These are phyloP conservation scores for Dorcus parallelipipedus DNA, from an alignment of 2,888 invertebrate species.

Conservation along the genomic window DNA sequence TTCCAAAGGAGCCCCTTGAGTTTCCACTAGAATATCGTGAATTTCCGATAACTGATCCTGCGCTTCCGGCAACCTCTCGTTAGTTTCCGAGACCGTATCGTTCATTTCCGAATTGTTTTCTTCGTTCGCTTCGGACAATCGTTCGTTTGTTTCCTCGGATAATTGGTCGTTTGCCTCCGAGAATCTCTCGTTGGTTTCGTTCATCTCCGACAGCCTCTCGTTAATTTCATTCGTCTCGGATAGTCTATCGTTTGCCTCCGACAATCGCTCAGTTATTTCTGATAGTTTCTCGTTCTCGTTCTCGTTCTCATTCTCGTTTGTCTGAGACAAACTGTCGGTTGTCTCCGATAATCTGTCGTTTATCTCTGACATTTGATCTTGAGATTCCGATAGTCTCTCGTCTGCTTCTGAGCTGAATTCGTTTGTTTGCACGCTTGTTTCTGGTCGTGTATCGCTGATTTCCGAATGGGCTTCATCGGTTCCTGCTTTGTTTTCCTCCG, in stretches of 20 bases:
- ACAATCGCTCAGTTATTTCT: constrained; percentile 3
- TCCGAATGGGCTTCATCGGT: background rate
- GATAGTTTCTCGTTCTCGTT: background rate
- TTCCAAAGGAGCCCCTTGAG: background rate
- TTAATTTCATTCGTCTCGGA: constrained; percentile 2
- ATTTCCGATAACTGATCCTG: background rate
- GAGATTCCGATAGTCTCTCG: background rate
- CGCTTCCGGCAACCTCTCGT: background rate
- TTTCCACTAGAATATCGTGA: background rate
- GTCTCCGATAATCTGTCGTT: constrained; percentile 5
- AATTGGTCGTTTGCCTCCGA: constrained; percentile 4
- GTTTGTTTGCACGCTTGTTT: background rate
- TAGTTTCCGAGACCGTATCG: background rate
- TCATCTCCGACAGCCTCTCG: constrained; percentile 1
- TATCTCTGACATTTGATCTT: constrained; percentile 2
- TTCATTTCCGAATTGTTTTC: background rate
- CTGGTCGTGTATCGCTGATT: background rate
- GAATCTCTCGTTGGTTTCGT: constrained; percentile 8
- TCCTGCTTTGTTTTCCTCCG: background rate
- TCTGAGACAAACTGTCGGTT: constrained; percentile 3
- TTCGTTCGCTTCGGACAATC: constrained; percentile 1
- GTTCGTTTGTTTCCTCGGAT: constrained; percentile 5
- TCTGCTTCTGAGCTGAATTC: background rate
- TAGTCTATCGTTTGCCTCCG: constrained; percentile 10
- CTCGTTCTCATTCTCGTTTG: background rate